phyloP scores from a whole-genome alignment of 2,113 vertebrate genomes.

The Gadus macrocephalus region DNA sequence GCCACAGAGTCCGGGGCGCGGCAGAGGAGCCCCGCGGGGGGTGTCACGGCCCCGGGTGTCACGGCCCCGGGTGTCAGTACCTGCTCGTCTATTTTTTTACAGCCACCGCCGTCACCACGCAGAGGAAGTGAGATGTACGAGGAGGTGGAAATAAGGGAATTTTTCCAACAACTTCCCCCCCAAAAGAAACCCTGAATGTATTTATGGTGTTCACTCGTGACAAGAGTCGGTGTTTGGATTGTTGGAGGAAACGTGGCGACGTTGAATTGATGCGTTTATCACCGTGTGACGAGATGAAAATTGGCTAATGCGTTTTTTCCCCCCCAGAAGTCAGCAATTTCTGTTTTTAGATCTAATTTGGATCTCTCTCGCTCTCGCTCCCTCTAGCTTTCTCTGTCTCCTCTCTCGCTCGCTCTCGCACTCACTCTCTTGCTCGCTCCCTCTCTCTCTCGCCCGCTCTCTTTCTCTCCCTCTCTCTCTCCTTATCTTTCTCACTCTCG shows the following conservation, averaged over 20 bases:
- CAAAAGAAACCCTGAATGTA: neutral
- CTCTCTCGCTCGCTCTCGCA: neutral
- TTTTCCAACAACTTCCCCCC: neutral
- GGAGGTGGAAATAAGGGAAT: slow-evolving; percentile 20
- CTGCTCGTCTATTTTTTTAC: slow-evolving; percentile 60
- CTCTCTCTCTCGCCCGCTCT: neutral
- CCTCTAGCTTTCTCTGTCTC: no score
- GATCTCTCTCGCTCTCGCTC: slow-evolving; percentile 33
- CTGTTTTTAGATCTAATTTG: slow-evolving; percentile 46
- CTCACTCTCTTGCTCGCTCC: slow-evolving; percentile 1
- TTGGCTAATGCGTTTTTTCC: no score
- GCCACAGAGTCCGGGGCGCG: slow-evolving; percentile 59
- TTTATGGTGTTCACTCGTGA: no score
- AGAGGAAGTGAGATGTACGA: slow-evolving; percentile 51
- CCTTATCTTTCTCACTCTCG: no score
- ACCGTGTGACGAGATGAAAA: no score
- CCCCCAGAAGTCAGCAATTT: neutral
- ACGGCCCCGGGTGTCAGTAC: slow-evolving; percentile 57
- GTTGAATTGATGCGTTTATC: no score
- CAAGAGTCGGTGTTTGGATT: no score
- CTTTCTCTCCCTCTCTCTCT: neutral
- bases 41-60: slow-evolving; percentile 64
- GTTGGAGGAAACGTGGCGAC: no score
- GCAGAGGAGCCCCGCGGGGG: slow-evolving; percentile 66
- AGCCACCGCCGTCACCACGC: neutral